Conservation (phyloP, 2,113 vertebrate genomes). For the Tetraodon nigroviridis region DNA sequence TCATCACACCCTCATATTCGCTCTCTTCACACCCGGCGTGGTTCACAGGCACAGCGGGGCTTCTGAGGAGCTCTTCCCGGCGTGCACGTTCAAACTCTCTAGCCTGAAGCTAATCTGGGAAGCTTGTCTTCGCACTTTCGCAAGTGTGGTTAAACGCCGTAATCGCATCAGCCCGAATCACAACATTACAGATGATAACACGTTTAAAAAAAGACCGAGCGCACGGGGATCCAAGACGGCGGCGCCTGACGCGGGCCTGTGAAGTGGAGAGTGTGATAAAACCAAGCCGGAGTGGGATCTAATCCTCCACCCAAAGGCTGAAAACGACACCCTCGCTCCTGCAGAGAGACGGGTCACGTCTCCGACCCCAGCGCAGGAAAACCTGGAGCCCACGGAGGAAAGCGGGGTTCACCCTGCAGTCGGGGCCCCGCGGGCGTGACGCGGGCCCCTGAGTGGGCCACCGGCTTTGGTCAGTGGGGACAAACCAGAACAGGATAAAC, state of each 20-base stretch:
- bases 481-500: slow-evolving; percentile 56
- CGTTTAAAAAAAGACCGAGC: slow-evolving; percentile 27
- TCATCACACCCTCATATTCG: slow-evolving; percentile 43
- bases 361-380: background rate
- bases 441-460: slow-evolving; percentile 39
- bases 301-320: slow-evolving; percentile 60
- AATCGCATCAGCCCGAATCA: slow-evolving; percentile 46
- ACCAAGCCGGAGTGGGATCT: slow-evolving; percentile 36
- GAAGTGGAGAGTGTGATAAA: slow-evolving; percentile 18
- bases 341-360: slow-evolving; percentile 23
- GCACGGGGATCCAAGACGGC: slow-evolving; percentile 36
- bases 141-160: slow-evolving; percentile 42
- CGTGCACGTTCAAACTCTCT: slow-evolving; percentile 19
- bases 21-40: slow-evolving; percentile 21
- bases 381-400: slow-evolving; percentile 11
- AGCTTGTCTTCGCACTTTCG: slow-evolving; percentile 30
- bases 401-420: slow-evolving; percentile 48
- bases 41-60: slow-evolving; percentile 22
- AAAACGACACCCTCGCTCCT: slow-evolving; percentile 24
- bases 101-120: slow-evolving; percentile 37
- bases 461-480: slow-evolving; percentile 51
- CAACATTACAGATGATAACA: slow-evolving; percentile 41
- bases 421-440: slow-evolving; percentile 40
- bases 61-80: slow-evolving; percentile 35
- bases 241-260: slow-evolving; percentile 14